A percentile compares a stretch with the other conserved stretches of the same genome.
phyloP scores from a whole-genome alignment of 2,113 vertebrate species.

The Orycteropus afer region DNA sequence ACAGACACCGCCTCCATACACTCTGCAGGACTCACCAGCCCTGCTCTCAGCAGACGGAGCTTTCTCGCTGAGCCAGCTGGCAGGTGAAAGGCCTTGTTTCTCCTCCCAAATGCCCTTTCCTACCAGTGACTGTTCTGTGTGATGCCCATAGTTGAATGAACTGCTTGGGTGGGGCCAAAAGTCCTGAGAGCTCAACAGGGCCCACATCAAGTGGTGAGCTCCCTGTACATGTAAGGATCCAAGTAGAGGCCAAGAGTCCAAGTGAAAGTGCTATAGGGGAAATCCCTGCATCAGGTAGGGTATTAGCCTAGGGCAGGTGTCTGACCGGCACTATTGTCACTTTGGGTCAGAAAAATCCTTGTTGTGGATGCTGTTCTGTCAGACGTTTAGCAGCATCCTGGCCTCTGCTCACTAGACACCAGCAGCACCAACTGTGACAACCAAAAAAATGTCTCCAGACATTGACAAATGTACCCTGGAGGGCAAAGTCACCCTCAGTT shows the following conservation, averaged over 20 bases:
- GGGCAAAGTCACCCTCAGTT: background rate
- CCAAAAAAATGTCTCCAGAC: background rate
- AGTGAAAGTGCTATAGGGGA: no score
- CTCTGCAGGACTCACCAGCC: background rate
- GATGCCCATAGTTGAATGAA: background rate
- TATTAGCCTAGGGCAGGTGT: no score
- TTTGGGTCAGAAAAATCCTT: fast-evolving
- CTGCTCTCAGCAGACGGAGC: background rate
- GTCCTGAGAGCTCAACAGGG: background rate
- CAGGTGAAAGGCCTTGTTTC: background rate
- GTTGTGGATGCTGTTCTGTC: background rate
- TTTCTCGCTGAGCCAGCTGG: background rate
- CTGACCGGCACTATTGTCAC: fast-evolving
- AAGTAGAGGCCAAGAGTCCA: no score
- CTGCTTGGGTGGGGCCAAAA: background rate
- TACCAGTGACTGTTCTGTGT: fast-evolving
- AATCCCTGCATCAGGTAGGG: background rate
- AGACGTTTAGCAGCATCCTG: no score
- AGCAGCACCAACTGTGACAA: background rate
- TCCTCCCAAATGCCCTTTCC: background rate
- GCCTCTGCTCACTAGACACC: background rate
- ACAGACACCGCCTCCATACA: background rate
- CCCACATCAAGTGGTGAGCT: background rate
- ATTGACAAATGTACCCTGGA: background rate
- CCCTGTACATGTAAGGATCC: background rate